Conservation (phyloP, 1,140 invertebrate species). For the Drosophila equinoxialis region DNA sequence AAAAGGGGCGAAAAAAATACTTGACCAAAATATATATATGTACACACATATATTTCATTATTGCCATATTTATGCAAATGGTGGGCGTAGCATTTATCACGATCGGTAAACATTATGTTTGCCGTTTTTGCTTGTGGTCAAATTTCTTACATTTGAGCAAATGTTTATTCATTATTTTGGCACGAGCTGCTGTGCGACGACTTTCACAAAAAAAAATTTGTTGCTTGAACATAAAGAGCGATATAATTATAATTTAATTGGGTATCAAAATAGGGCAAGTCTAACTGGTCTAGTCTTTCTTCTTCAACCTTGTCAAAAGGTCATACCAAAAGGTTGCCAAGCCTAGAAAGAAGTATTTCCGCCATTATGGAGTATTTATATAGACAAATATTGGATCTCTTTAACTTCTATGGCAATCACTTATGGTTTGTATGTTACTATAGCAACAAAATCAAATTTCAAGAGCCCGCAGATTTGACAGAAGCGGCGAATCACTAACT, state of each 20-base stretch:
- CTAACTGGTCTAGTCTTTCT: not conserved
- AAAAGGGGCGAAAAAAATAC: constrained; percentile 35
- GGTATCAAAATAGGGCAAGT: not conserved
- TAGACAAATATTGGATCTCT: too few species aligned
- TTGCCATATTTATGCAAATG: constrained; percentile 52
- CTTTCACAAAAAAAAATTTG: constrained; percentile 62
- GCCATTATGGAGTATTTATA: not conserved
- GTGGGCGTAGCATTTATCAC: constrained; percentile 76
- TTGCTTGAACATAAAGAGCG: not conserved
- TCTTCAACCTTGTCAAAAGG: not conserved
- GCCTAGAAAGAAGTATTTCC: not conserved
- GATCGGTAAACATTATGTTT: constrained; percentile 67
- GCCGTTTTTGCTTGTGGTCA: constrained; percentile 53
- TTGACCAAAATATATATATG: constrained; percentile 31
- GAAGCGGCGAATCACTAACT: too few species aligned
- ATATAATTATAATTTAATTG: constrained; percentile 1
- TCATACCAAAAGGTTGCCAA: constrained; percentile 14
- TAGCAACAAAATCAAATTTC: too few species aligned
- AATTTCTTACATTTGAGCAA: constrained; percentile 30
- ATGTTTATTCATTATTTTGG: constrained; percentile 51
- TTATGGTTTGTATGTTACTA: too few species aligned
- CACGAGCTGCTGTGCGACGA: constrained; percentile 53
- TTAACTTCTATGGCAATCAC: too few species aligned
- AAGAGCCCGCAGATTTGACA: too few species aligned
- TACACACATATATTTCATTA: constrained; percentile 26